Conservation (phyloP, 2,113 vertebrate genomes). For the Muntiacus reevesi region DNA sequence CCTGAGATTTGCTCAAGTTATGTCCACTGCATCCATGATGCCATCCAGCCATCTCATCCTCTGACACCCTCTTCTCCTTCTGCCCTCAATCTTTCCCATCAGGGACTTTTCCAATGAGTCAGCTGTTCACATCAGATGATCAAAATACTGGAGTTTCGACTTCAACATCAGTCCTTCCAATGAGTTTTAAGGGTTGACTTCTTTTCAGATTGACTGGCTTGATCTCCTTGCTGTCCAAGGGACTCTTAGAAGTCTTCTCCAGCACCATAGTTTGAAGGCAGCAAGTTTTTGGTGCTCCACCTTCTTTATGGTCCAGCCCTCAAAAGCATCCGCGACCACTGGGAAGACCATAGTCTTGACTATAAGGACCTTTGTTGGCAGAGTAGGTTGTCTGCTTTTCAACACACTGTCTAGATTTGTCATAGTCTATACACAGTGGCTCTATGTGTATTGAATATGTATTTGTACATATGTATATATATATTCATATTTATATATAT, state of each 20-base stretch:
- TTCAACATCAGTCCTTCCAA: neutral
- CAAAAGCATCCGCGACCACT: neutral
- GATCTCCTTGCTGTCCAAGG: neutral
- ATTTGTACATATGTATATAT: neutral
- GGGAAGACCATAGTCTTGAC: neutral
- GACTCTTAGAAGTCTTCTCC: neutral
- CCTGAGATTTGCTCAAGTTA: neutral
- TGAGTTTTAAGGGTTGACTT: neutral
- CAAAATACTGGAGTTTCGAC: neutral
- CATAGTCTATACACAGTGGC: neutral
- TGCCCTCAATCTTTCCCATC: neutral
- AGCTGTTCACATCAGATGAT: neutral
- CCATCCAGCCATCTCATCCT: neutral
- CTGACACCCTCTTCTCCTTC: neutral
- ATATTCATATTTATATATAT: neutral
- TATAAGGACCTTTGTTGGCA: neutral
- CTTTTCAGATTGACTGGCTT: neutral
- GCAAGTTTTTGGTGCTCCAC: neutral
- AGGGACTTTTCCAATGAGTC: neutral
- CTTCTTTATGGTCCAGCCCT: neutral
- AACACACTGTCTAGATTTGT: neutral
- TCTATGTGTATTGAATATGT: neutral
- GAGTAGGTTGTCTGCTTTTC: neutral
- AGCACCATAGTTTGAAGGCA: neutral
- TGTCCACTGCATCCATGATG: neutral